These are phyloP conservation scores for Meliscaeva auricollis DNA, from an alignment of 2,888 invertebrate genomes.

Conservation along the genomic window DNA sequence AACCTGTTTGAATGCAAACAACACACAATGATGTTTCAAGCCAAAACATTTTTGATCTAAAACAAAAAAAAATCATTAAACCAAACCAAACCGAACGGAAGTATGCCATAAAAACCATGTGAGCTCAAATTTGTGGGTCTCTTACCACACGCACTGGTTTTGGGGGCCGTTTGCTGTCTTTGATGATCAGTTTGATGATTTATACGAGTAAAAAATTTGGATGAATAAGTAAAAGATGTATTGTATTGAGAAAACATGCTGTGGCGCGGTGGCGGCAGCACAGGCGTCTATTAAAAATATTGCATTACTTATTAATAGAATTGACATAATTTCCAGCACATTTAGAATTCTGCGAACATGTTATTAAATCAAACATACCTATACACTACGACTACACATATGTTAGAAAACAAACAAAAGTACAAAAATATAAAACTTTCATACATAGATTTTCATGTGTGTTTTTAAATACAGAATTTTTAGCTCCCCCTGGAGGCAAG, in stretches of 20 bases:
- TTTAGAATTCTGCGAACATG: constrained; percentile 59
- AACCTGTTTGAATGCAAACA: constrained; percentile 31
- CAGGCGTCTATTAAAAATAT: constrained; percentile 13
- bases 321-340: constrained; percentile 75
- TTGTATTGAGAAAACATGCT: background rate
- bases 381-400: constrained; percentile 5
- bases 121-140: constrained; percentile 14
- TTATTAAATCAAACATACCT: constrained; percentile 39
- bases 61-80: constrained; percentile 14
- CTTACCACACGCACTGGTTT: constrained; percentile 59
- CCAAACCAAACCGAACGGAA: constrained; percentile 46
- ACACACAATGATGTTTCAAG: constrained; percentile 1
- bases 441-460: constrained; percentile 49
- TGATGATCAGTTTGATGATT: constrained; percentile 58
- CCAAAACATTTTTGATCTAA: background rate
- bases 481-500: constrained; percentile 31
- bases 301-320: constrained; percentile 74
- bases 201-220: constrained; percentile 31
- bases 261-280: background rate
- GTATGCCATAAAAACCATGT: constrained; percentile 61
- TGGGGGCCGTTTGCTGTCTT: constrained; percentile 38
- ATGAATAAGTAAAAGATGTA: constrained; percentile 10
- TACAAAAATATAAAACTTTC: constrained; percentile 1
- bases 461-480: constrained; percentile 47
- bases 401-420: constrained; percentile 41